Conservation (phyloP, 37 sponge, comb jelly and placozoan species). For the Eunapius fragilis region DNA sequence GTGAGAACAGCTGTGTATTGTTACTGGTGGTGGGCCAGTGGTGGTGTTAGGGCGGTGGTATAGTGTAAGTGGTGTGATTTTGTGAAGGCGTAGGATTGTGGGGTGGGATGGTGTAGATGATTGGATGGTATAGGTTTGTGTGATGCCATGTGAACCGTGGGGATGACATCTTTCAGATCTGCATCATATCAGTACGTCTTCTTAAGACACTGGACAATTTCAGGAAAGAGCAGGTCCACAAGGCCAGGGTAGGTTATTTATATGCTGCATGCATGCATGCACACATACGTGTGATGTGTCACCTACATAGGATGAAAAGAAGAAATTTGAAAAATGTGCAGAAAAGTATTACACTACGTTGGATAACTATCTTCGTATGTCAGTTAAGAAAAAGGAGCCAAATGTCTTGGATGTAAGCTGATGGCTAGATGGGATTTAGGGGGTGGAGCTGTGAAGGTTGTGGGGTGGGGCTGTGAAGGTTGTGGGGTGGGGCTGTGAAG, state of each 20-base stretch:
- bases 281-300: not conserved
- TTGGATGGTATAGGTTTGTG: not conserved
- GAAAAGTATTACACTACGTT: slow-evolving; percentile 67
- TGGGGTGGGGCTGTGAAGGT: not conserved
- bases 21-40: too few relatives aligned
- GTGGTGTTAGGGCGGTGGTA: too few relatives aligned
- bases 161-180: slow-evolving; percentile 26
- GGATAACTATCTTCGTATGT: slow-evolving; percentile 49
- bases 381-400: slow-evolving; percentile 56
- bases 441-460: not conserved
- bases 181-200: slow-evolving; percentile 69
- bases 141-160: not conserved
- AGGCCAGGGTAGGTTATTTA: slow-evolving; percentile 39
- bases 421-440: not conserved
- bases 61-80: not conserved
- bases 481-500: not conserved
- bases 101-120: not conserved
- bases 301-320: slow-evolving; percentile 75
- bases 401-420: slow-evolving; percentile 28
- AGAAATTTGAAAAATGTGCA: slow-evolving; percentile 69
- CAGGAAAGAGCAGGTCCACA: slow-evolving; percentile 88
- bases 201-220: slow-evolving; percentile 87
- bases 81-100: not conserved
- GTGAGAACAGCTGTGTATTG: too few relatives aligned
- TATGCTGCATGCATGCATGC: not conserved